Conservation (phyloP, 1,140 invertebrate genomes). For the Mercenaria mercenaria region DNA sequence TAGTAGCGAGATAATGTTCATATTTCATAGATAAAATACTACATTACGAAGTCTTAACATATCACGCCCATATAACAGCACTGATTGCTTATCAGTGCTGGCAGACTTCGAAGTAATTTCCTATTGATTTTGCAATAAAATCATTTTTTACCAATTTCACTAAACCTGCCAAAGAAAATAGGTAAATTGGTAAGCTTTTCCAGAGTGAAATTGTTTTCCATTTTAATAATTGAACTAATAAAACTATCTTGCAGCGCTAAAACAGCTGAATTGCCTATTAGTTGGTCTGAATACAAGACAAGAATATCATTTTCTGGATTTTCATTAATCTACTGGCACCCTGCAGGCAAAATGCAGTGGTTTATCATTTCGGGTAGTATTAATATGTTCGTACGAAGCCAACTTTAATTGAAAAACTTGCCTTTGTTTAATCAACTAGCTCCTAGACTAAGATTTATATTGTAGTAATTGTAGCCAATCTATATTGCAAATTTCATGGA, state of each 20-base stretch:
- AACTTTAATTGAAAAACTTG: too few relatives aligned
- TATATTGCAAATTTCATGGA: too few relatives aligned
- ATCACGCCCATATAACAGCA: slow-evolving; percentile 17
- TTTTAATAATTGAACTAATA: neutral
- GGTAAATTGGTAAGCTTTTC: neutral
- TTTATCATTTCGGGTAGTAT: too few relatives aligned
- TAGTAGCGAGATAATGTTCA: slow-evolving; percentile 43
- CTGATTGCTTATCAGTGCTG: slow-evolving; percentile 25
- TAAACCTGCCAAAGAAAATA: neutral
- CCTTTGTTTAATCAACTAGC: too few relatives aligned
- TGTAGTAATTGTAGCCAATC: too few relatives aligned
- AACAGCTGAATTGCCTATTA: neutral
- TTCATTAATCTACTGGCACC: too few relatives aligned
- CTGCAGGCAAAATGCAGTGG: too few relatives aligned
- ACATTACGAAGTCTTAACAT: neutral
- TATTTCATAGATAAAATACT: slow-evolving; percentile 50
- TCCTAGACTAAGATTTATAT: too few relatives aligned
- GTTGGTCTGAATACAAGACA: too few relatives aligned
- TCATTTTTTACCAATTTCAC: neutral
- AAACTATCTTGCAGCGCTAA: neutral
- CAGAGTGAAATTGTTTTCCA: neutral
- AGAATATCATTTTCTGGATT: too few relatives aligned
- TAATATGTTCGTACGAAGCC: too few relatives aligned
- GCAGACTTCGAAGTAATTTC: neutral
- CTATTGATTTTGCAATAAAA: slow-evolving; percentile 54